Base-by-base conservation (phyloP, 2,113 vertebrate genomes). In the Notiomystis cincta region DNA sequence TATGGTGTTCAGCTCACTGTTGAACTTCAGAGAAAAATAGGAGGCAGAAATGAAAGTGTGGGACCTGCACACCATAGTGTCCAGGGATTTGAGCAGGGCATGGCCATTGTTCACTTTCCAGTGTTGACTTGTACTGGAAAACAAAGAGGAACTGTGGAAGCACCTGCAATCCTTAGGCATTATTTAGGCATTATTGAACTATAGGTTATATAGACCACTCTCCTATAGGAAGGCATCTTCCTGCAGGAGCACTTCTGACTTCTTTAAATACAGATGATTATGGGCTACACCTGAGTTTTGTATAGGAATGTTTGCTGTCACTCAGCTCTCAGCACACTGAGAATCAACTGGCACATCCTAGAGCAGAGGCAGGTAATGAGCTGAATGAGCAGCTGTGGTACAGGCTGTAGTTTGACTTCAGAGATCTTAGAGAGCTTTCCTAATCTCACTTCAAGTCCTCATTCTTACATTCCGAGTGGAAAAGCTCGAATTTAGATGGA, bases 391-490 rank as follows among this genome's bases (percentile, higher is more conserved):
- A 45, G 58, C 89, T 91, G 72, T 67, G 50, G 33, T 60, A 44
- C 79, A 82, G 75, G 69, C 15, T 77, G 54, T 70, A 87, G 47
- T 58, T 71, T 93, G 90, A 85, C 60, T 92, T 85, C 15, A 10
- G 40, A 51, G 62, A 64, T 82, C 30, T 81, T 81, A 58, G 79
- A 1, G 88, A 90, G 71, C 57, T 83, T 89, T 87, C 54, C 47
- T 87, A 58, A 67, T 89, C 30, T 77, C 22, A 30, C 28, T 66
- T 79, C 4, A 79, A 60, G 21, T 87, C 25, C 51, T 69, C 5
- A 3, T 37, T 87, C 30, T 66, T 70, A 33, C 6, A 3, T 92
- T 65, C 57, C 21, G 1, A 5, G 12, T 91, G 50, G 82, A 92
- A 95, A 89, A 73, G 21, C 47, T 90, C 21, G 65, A 40, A 70